Percentiles rank a stretch among this genome's conserved stretches.
Evolutionary conservation across 2,888 invertebrate species (phyloP).

Genomic region (Xestoiulus laeticollis): DNA sequence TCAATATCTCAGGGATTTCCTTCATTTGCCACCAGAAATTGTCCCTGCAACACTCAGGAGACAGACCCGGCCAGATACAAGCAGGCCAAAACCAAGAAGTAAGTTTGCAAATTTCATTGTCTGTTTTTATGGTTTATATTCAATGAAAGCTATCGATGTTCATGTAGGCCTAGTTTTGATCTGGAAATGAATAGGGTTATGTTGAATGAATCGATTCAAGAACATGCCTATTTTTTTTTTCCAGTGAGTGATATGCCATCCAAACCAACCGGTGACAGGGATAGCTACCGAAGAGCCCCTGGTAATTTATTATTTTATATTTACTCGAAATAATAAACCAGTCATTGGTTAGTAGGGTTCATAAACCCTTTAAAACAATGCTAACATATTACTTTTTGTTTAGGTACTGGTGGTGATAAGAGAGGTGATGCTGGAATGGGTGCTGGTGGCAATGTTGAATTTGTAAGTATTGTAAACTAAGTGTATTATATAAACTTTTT

Average conservation of each 20-base stretch:
- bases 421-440: constrained; percentile 98
- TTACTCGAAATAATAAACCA: too few relatives aligned
- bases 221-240: constrained; percentile 59
- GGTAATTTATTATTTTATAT: constrained; percentile 24
- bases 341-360: too few relatives aligned
- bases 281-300: constrained; percentile 53
- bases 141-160: too few relatives aligned
- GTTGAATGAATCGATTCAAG: constrained; percentile 50
- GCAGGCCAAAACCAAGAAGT: constrained; percentile 74
- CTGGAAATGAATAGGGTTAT: not conserved
- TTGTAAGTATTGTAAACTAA: constrained; percentile 69
- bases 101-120: not conserved
- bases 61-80: constrained; percentile 84
- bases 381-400: not conserved
- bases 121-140: not conserved
- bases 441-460: constrained; percentile 85
- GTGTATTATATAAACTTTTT: constrained; percentile 47
- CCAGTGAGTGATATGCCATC: constrained; percentile 52
- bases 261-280: constrained; percentile 50
- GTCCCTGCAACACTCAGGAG: constrained; percentile 97
- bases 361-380: constrained; percentile 23
- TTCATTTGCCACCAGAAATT: constrained; percentile 98
- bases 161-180: not conserved
- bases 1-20: constrained; percentile 91
- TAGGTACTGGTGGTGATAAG: constrained; percentile 77